These are phyloP conservation scores for Aplodontia rufa DNA, from an alignment of 2,113 vertebrate species.

Conservation along the genomic window DNA sequence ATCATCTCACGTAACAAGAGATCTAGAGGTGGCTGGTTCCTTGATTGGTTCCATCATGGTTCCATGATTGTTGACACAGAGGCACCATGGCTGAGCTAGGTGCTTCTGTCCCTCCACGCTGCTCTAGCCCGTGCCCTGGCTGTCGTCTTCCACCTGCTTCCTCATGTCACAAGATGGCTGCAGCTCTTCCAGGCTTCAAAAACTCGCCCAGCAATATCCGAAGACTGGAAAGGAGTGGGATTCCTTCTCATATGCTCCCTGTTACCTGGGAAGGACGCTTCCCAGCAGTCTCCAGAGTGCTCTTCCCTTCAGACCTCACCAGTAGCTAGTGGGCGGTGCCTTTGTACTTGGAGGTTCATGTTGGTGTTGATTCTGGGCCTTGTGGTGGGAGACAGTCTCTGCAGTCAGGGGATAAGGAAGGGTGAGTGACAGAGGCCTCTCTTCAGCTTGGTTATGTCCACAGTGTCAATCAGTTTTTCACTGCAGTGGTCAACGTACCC, in stretches of 20 bases:
- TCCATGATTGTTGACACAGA: fast-evolving
- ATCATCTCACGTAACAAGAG: background rate
- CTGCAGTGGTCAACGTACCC: too few relatives aligned
- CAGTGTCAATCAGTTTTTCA: too few relatives aligned
- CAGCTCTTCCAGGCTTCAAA: background rate
- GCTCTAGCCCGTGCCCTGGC: fast-evolving
- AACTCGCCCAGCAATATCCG: background rate
- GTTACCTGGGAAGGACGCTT: background rate
- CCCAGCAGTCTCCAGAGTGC: background rate
- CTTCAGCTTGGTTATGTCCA: background rate
- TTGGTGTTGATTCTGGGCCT: background rate
- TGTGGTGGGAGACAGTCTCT: background rate
- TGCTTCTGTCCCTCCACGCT: fast-evolving
- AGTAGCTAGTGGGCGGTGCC: background rate
- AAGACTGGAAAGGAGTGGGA: background rate
- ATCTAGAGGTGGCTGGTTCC: fast-evolving
- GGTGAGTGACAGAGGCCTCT: background rate
- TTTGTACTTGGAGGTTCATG: background rate
- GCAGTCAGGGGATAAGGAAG: background rate
- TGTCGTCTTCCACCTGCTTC: too few relatives aligned
- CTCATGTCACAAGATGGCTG: background rate
- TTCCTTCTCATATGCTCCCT: background rate
- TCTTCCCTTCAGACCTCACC: background rate
- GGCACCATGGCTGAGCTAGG: fast-evolving
- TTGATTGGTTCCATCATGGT: fast-evolving